Conservation (phyloP, 2,113 vertebrate species). For the Halcyon senegalensis region DNA sequence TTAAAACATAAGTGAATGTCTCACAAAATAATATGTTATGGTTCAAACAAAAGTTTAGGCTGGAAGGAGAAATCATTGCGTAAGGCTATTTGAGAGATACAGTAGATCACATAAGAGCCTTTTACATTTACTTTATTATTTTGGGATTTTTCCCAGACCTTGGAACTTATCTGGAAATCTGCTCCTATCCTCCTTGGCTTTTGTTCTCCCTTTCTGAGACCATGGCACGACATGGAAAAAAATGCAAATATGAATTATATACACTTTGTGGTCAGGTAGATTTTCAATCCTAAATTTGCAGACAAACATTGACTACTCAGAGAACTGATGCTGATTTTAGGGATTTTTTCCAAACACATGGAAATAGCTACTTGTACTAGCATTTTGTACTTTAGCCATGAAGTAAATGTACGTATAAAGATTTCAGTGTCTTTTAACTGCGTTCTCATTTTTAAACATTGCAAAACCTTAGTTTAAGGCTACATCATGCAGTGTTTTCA, state of each 20-base stretch:
- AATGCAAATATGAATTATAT: background rate
- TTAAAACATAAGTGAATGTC: background rate
- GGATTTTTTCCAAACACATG: background rate
- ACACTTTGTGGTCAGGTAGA: background rate
- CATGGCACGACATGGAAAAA: background rate
- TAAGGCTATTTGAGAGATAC: background rate
- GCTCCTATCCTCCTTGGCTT: background rate
- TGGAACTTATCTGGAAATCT: background rate
- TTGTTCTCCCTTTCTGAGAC: background rate
- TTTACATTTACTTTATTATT: background rate
- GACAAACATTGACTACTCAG: background rate
- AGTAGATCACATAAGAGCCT: background rate
- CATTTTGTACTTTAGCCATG: background rate
- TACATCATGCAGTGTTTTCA: background rate
- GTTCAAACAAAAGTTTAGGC: background rate
- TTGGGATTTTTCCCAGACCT: background rate
- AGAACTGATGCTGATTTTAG: background rate
- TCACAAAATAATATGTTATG: background rate
- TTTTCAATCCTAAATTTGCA: slow-evolving; percentile 1
- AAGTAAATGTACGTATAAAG: background rate
- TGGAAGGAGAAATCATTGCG: background rate
- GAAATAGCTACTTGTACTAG: background rate
- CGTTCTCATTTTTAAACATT: background rate
- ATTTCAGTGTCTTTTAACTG: background rate
- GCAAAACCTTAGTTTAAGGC: background rate